phyloP scores from a whole-genome alignment of 2,113 vertebrate genomes.

The Atractosteus spatula region DNA sequence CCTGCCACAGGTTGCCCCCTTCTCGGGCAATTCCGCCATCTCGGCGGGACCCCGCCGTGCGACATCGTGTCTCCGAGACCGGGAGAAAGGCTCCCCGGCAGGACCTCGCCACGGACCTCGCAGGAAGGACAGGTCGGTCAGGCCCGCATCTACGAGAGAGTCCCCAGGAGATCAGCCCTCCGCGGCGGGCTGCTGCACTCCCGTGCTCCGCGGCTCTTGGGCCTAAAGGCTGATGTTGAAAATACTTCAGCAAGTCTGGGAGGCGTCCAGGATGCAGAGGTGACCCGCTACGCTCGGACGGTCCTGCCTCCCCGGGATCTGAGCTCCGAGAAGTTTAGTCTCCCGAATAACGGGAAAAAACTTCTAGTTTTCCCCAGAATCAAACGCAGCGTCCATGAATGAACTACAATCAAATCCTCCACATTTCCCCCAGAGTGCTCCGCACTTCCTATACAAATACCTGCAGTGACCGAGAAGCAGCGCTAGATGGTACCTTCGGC shows the following conservation, averaged over 20 bases:
- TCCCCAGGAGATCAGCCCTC: conserved; percentile 19
- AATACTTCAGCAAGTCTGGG: background rate
- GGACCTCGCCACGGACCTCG: background rate
- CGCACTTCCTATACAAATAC: conserved; percentile 20
- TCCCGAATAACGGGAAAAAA: conserved; percentile 1
- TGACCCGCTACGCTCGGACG: background rate
- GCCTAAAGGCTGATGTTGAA: conserved; percentile 16
- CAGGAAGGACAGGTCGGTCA: conserved; percentile 11
- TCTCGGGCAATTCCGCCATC: conserved; percentile 90
- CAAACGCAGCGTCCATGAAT: conserved; percentile 16
- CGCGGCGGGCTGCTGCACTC: conserved; percentile 20
- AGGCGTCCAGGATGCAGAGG: background rate
- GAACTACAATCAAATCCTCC: conserved; percentile 38
- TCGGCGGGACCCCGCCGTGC: conserved; percentile 85
- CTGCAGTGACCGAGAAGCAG: conserved; percentile 10
- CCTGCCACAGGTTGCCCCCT: conserved; percentile 92
- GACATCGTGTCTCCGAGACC: conserved; percentile 65
- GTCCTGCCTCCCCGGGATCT: background rate
- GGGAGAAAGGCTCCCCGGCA: background rate
- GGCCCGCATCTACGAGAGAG: conserved; percentile 20
- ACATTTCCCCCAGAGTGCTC: conserved; percentile 52
- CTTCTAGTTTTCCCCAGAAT: background rate
- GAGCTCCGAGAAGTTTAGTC: conserved; percentile 1
- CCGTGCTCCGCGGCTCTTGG: conserved; percentile 29
- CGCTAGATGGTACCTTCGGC: conserved; percentile 12